Base-by-base conservation (phyloP, 2,113 vertebrate species). In the Marcusenius ussheri region DNA sequence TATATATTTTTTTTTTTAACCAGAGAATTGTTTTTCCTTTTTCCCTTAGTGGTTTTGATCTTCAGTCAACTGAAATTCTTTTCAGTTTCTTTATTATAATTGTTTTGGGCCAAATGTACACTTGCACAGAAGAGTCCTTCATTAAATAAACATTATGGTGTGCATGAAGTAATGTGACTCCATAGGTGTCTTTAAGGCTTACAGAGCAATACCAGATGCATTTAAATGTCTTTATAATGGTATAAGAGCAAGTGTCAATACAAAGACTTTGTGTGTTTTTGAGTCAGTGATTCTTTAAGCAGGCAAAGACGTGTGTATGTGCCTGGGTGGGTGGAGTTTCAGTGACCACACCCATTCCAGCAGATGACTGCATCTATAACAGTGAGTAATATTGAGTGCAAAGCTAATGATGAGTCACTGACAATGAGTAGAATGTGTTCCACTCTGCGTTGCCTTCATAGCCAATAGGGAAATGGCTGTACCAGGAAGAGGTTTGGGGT, bases 401-500 rank as follows among this genome's bases (percentile, higher is more conserved):
- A 17, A 87, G 5, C n/a, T 39, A 87, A 42, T 21, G 39, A 8
- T 62, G 87, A 88, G 27, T 87, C 85, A 87, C n/a, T 31, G 50
- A 53, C 50, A 49, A n/a, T 27, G 83, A 80, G 74, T 7, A 87
- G 85, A 35, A 39, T 35, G 85, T 19, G 27, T 19, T 87, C 49
- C 49, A 87, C 49, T 53, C 46, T 51, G 49, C 15, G 13, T 86
- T 31, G n/a, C 47, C 84, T 86, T 51, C 47, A 86, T 35, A 62
- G 51, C 19, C 56, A 62, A 24, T 50, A 45, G 35, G 35, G 87
- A 66, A 51, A 66, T 27, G 17, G 31, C 21, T 58, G 21, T 31
- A 90, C 27, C 80, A 86, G 83, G 62, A 90, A 51, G 88, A 88
- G 84, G 87, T 89, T 89, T 90, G 88, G 62, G 87, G 8, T 24